Base-by-base conservation (phyloP, 2,113 vertebrate species). In the Plecotus auritus region DNA sequence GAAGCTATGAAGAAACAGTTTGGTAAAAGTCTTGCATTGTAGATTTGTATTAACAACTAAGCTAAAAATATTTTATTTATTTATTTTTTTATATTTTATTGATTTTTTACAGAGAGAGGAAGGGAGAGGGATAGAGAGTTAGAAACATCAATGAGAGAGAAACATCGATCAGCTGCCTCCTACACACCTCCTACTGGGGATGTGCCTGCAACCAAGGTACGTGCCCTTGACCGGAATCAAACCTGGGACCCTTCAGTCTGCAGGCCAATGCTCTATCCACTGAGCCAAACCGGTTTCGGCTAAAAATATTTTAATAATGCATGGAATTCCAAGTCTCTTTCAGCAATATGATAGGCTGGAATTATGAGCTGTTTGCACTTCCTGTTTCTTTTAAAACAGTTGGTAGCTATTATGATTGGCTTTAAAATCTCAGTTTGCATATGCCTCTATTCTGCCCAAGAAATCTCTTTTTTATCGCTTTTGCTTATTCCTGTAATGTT, bases 1-100 rank as follows among this genome's bases (percentile, higher is more conserved):
- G 35, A 95, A 92, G 47, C 40, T 93, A 66, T 91, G 61, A 93
- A 93, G 72, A 93, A 86, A 59, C 4, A 42, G 56, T 84, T 54
- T 85, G 77, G 7, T 51, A 87, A 83, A 93, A 66, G n/a, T 45
- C 78, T 86, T 54, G 54, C 37, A 54, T 91, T 86, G 59, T 35
- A 66, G 64, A 90, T 14, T 30, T 72, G 5, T 47, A 42, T 61
- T 76, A 76, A 95, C 14, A 64, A 37, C 12, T 49, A 69, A 93
- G 56, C 51, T 93, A 40, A 86, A 90, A 70, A 23, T 1, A 47
- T 93, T 85, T 83, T 69, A 59, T n/a, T n/a, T n/a, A n/a, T n/a
- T n/a, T n/a, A n/a, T n/a, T n/a, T n/a, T n/a, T n/a, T n/a, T n/a
- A n/a, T n/a, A n/a, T n/a, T n/a, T n/a, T n/a, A n/a, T n/a, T n/a